Evolutionary conservation across 2,888 invertebrate genomes (phyloP).

Genomic region (Pardosa pseudoannulata): DNA sequence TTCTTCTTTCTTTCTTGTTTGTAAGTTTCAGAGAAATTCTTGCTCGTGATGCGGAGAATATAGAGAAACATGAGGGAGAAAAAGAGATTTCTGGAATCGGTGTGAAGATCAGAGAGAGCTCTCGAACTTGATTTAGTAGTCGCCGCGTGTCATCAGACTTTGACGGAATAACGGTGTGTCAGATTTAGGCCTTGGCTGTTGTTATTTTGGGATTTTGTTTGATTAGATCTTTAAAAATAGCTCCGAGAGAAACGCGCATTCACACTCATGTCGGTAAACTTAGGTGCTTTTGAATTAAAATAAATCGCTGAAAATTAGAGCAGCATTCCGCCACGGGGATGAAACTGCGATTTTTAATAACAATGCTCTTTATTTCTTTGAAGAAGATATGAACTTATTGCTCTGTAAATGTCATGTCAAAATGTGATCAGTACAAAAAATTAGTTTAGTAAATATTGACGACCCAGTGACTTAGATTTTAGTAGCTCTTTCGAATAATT

Average conservation of each 20-base stretch:
- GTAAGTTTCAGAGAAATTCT: not conserved
- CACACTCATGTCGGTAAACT: not conserved
- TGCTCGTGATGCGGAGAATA: not conserved
- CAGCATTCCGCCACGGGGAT: not conserved
- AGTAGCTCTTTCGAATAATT: too few relatives aligned
- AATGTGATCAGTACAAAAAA: too few relatives aligned
- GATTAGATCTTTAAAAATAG: slow-evolving; percentile 5
- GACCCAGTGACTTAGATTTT: too few relatives aligned
- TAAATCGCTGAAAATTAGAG: not conserved
- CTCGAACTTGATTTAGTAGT: slow-evolving; percentile 14
- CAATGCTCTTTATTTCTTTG: too few relatives aligned
- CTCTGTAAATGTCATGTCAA: too few relatives aligned
- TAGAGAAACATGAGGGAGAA: not conserved
- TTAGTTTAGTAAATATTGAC: too few relatives aligned
- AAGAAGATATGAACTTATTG: too few relatives aligned
- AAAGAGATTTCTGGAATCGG: not conserved
- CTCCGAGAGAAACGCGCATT: not conserved
- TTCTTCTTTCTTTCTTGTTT: not conserved
- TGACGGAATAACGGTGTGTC: slow-evolving; percentile 7
- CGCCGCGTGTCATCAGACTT: not conserved
- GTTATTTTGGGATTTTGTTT: slow-evolving; percentile 10
- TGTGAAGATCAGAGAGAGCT: not conserved
- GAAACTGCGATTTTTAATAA: too few relatives aligned
- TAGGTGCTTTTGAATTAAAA: not conserved
- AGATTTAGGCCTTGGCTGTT: slow-evolving; percentile 1